Evolutionary conservation across 2,888 invertebrate genomes (phyloP).

Genomic region (Dasypolia templi): DNA sequence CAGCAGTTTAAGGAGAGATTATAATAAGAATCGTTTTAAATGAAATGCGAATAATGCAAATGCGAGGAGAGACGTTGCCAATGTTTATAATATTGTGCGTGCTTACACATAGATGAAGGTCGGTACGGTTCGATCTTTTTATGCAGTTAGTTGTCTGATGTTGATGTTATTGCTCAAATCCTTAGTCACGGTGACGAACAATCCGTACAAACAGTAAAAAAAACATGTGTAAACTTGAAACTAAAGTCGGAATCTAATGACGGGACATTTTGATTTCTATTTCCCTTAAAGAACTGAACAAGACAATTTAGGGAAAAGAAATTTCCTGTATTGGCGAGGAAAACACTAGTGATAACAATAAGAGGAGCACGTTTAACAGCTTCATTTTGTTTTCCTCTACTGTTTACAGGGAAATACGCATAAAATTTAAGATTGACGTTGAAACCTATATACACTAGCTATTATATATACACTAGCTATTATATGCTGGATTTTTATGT

Average conservation of each 20-base stretch:
- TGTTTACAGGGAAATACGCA: constrained; percentile 19
- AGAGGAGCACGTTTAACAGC: constrained; percentile 30
- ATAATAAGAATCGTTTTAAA: constrained; percentile 53
- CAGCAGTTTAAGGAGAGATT: constrained; percentile 10
- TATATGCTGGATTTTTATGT: constrained; percentile 1
- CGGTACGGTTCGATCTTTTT: constrained; percentile 58
- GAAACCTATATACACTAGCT: constrained; percentile 17
- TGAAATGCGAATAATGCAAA: constrained; percentile 62
- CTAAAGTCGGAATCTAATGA: constrained; percentile 10
- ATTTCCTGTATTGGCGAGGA: constrained; percentile 23
- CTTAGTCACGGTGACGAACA: constrained; percentile 44
- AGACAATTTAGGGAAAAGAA: constrained; percentile 9
- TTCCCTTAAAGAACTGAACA: constrained; percentile 12
- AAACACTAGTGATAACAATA: constrained; percentile 41
- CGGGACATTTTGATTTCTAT: constrained; percentile 25
- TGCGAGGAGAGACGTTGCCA: constrained; percentile 56
- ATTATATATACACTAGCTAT: no score
- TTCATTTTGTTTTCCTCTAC: constrained; percentile 35
- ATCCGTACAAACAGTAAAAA: constrained; percentile 16
- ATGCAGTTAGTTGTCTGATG: constrained; percentile 53
- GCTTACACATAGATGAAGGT: constrained; percentile 66
- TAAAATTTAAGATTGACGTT: constrained; percentile 25
- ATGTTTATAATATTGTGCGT: constrained; percentile 67
- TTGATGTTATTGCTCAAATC: constrained; percentile 42
- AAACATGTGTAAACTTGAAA: not conserved